Conservation (phyloP, 2,797 vertebrate genomes). For the Lagorchestes hirsutus region DNA sequence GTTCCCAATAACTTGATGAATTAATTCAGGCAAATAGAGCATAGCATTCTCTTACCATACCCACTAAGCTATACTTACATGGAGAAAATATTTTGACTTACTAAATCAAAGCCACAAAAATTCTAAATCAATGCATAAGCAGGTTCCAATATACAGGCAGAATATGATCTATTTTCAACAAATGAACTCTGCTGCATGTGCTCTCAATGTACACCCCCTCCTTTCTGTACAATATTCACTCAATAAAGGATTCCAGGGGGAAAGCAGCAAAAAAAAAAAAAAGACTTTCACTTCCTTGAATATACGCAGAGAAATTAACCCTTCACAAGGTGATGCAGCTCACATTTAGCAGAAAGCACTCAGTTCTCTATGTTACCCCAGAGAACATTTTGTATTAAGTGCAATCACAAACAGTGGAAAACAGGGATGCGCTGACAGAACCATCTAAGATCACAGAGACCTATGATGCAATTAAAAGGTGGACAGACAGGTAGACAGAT, state of each 20-base stretch:
- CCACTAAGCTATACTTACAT: not conserved
- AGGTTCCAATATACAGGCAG: not conserved
- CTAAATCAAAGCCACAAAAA: not conserved
- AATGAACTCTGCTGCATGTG: not conserved
- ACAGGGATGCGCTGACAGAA: constrained; percentile 69
- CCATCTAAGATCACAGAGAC: constrained; percentile 72
- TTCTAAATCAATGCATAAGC: constrained; percentile 1
- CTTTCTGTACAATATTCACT: constrained; percentile 15
- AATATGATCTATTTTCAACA: not conserved
- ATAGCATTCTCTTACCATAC: not conserved
- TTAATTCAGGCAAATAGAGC: not conserved
- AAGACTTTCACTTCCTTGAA: constrained; percentile 47
- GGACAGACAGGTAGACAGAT: constrained; percentile 85
- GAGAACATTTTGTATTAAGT: constrained; percentile 49
- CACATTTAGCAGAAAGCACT: constrained; percentile 66
- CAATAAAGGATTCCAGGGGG: constrained; percentile 49
- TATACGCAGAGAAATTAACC: constrained; percentile 67
- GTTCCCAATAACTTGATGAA: not conserved
- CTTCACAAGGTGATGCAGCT: constrained; percentile 63
- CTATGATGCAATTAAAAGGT: constrained; percentile 85
- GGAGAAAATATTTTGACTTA: constrained; percentile 25
- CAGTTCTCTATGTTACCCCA: constrained; percentile 31
- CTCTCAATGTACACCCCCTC: constrained; percentile 25
- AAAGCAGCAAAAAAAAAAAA: constrained; percentile 60
- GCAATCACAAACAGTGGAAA: constrained; percentile 70